These are phyloP conservation scores for Zaprionus bogoriensis DNA, from an alignment of 2,888 invertebrate species.

Conservation along the genomic window DNA sequence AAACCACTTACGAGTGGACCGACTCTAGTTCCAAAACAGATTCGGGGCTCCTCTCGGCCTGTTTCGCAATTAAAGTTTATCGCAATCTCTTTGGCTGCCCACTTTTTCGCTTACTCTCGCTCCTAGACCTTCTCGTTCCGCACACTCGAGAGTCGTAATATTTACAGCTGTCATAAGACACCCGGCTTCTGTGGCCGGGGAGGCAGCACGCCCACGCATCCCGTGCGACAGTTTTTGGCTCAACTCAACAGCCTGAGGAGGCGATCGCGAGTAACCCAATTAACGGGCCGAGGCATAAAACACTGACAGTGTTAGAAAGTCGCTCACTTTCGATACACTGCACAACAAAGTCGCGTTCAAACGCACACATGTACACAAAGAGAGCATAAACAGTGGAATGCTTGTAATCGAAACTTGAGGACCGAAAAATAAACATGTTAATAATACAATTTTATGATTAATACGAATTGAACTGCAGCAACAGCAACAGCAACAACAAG, in stretches of 20 bases:
- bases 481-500: slow-evolving; percentile 17
- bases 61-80: background rate
- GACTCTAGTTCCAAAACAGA: background rate
- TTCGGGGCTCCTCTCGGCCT: background rate
- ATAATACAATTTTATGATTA: slow-evolving; percentile 78
- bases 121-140: slow-evolving; percentile 24
- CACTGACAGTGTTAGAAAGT: slow-evolving; percentile 64
- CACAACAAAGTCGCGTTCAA: slow-evolving; percentile 61
- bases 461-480: slow-evolving; percentile 70
- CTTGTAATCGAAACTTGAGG: slow-evolving; percentile 75
- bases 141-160: slow-evolving; percentile 19
- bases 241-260: slow-evolving; percentile 24
- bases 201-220: slow-evolving; percentile 25
- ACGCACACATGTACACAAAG: slow-evolving; percentile 6
- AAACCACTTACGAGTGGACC: background rate
- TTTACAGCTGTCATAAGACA: slow-evolving; percentile 43
- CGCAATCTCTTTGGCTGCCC: background rate
- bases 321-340: slow-evolving; percentile 70
- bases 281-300: slow-evolving; percentile 52
- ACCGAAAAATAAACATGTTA: slow-evolving; percentile 77
- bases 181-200: background rate
- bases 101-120: background rate
- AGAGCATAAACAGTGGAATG: slow-evolving; percentile 55
- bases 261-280: slow-evolving; percentile 58
- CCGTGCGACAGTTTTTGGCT: slow-evolving; percentile 42